Base-by-base conservation (phyloP, 2,888 invertebrate genomes). In the Smittia aterrima region DNA sequence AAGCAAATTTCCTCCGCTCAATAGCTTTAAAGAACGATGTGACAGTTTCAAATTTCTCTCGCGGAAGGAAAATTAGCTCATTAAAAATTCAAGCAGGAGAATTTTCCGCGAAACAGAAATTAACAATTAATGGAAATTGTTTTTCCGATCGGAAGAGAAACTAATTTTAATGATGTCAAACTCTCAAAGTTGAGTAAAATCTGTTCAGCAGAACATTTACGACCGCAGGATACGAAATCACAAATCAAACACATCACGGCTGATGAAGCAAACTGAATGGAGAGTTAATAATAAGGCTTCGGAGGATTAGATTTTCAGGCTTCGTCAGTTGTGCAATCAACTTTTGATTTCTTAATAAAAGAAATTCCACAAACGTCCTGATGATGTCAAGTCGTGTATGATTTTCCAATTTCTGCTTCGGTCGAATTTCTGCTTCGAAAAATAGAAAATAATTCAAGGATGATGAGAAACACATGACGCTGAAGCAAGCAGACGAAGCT, bases 1-100 rank as follows among this genome's bases (percentile, higher is more conserved):
- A 72, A 40, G 40, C 13, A 18, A 58, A 58, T 22, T 58, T 58
- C 22, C 7, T 58, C 47, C 68, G 40, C 40, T 72, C 38, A 62
- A 18, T 58, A 13, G 58, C 18, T 22, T 58, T 58, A 58, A 58
- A 20, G 22, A 22, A 18, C 22, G 22, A 72, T 58, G 72, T 20
- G 64, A 64, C 64, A 58, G 70, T 64, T 64, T 64, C 22, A 13
- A 27, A 25, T 64, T 64, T 13, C 64, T 4, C n/a, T 24, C n/a
- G 25, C n/a, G 64, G 27, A 25, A 64, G 27, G 58, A 27, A 27
- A 64, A 64, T 25, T 64, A 1, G 24, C 25, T 72, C 72, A 72
- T 72, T 72, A 72, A 72, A 72, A 62, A 72, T 72, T 72, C 20
- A 72, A 25, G 20, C 16, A 47, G 1, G 38, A 20, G 22, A 41